Percentiles rank a stretch among this genome's conserved stretches.
phyloP scores from a whole-genome alignment of 2,888 invertebrate genomes.

The Pedicia rivosa region DNA sequence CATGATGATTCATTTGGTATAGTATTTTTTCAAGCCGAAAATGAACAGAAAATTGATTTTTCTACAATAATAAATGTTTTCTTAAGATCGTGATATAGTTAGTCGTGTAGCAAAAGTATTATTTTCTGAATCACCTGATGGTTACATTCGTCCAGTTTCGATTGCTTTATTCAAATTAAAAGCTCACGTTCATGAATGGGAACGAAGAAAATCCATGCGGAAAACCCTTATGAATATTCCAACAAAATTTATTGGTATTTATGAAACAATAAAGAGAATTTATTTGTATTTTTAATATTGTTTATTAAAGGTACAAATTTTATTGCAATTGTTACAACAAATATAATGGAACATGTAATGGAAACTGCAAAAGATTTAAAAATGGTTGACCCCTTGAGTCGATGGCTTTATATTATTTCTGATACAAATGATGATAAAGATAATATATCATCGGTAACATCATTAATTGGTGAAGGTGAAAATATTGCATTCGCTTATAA shows the following conservation, averaged over 20 bases:
- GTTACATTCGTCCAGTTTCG: conserved; percentile 8
- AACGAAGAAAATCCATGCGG: conserved; percentile 19
- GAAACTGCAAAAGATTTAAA: conserved; percentile 47
- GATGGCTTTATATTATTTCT: conserved; percentile 68
- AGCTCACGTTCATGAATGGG: conserved; percentile 8
- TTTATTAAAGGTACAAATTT: conserved; percentile 43
- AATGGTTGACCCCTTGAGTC: conserved; percentile 54
- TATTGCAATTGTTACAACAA: conserved; percentile 40
- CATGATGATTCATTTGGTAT: conserved; percentile 60
- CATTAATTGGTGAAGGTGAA: conserved; percentile 54
- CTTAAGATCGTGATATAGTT: conserved; percentile 45
- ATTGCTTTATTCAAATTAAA: conserved; percentile 9
- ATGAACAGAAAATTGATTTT: conserved; percentile 9
- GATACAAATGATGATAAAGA: conserved; percentile 36
- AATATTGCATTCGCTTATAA: conserved; percentile 67
- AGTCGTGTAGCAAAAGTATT: conserved; percentile 44
- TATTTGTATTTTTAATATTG: conserved; percentile 7
- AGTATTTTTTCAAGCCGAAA: too few species aligned
- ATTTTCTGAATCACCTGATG: conserved; percentile 22
- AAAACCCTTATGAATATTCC: conserved; percentile 22
- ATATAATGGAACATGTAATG: conserved; percentile 45
- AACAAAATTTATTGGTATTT: conserved; percentile 22
- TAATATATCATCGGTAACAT: conserved; percentile 38
- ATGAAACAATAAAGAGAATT: conserved; percentile 12
- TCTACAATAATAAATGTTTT: conserved; percentile 17